These are phyloP conservation scores for Neoscelio sp. DNA, from an alignment of 2,888 invertebrate species.

Conservation along the genomic window DNA sequence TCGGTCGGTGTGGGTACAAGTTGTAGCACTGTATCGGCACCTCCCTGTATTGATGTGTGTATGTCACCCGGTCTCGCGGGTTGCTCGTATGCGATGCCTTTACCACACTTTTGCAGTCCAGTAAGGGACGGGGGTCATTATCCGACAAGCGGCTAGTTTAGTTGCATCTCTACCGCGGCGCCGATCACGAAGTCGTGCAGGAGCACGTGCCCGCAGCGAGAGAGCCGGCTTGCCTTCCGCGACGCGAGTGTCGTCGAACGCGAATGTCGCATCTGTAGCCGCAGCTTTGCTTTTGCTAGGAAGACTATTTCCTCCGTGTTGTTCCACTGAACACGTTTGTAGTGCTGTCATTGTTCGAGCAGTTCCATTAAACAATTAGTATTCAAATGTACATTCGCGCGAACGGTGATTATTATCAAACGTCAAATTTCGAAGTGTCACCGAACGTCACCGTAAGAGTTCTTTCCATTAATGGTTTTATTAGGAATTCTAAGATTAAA, in stretches of 20 bases:
- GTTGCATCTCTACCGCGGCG: slow-evolving; percentile 61
- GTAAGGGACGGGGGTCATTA: slow-evolving; percentile 65
- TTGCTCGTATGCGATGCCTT: slow-evolving; percentile 53
- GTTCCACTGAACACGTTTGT: slow-evolving; percentile 13
- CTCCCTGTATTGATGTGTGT: slow-evolving; percentile 25
- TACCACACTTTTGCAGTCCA: slow-evolving; percentile 41
- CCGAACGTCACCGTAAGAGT: too few relatives aligned
- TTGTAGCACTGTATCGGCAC: slow-evolving; percentile 1
- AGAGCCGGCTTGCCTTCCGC: slow-evolving; percentile 46
- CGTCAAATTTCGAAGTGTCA: too few relatives aligned
- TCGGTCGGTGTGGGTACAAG: slow-evolving; percentile 12
- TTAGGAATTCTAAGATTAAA: too few relatives aligned
- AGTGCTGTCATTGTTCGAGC: too few relatives aligned
- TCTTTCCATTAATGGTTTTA: too few relatives aligned
- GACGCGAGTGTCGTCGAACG: slow-evolving; percentile 56
- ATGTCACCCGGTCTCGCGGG: slow-evolving; percentile 51
- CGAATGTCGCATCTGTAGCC: slow-evolving; percentile 48
- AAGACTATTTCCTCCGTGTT: slow-evolving; percentile 37
- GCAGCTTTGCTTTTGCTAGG: too few relatives aligned
- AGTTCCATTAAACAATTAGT: slow-evolving; percentile 23
- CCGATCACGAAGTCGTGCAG: slow-evolving; percentile 58
- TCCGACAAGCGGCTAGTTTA: slow-evolving; percentile 66
- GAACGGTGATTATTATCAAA: neutral
- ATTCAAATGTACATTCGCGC: neutral
- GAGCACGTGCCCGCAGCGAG: slow-evolving; percentile 49